A percentile compares a stretch with the other conserved stretches of the same genome.
These are phyloP conservation scores for Poeciliopsis turneri DNA, from an alignment of 2,797 vertebrate species.

Conservation along the genomic window DNA sequence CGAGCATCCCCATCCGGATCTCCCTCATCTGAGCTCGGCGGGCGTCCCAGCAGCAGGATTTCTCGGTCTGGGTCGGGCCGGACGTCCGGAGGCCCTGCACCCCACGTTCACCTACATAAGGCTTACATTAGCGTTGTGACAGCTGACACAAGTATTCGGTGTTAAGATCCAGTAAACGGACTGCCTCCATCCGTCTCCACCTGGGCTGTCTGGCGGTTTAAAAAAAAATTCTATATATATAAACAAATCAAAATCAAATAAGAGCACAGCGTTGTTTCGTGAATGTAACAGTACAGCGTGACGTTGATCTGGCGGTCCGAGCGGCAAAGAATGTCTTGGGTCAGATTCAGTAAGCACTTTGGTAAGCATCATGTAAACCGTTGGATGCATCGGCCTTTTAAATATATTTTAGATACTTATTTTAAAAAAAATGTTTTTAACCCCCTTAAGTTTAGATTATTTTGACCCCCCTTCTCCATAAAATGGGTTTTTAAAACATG, in stretches of 20 bases:
- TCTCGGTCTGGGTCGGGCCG: conserved; percentile 42
- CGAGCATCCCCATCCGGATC: conserved; percentile 95
- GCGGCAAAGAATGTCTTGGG: conserved; percentile 72
- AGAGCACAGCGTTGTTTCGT: conserved; percentile 74
- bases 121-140: conserved; percentile 75
- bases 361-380: conserved; percentile 75
- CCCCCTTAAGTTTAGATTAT: conserved; percentile 12
- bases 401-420: conserved; percentile 46
- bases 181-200: conserved; percentile 57
- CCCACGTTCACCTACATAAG: conserved; percentile 70
- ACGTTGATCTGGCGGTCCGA: conserved; percentile 60
- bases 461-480: conserved; percentile 55
- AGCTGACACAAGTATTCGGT: conserved; percentile 70
- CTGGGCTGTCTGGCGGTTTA: conserved; percentile 43
- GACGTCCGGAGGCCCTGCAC: conserved; percentile 61
- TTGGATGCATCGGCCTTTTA: conserved; percentile 69
- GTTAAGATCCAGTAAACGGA: conserved; percentile 45
- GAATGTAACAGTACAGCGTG: conserved; percentile 73
- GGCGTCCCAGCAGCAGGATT: conserved; percentile 50
- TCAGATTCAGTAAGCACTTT: conserved; percentile 81
- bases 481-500: conserved; percentile 76
- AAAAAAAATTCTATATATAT: background rate
- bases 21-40: conserved; percentile 89
- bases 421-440: background rate
- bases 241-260: conserved; percentile 44